A percentile compares a stretch with the other conserved stretches of the same genome.
Conservation (phyloP, 2,113 vertebrate genomes). For the Etia nguti region DNA sequence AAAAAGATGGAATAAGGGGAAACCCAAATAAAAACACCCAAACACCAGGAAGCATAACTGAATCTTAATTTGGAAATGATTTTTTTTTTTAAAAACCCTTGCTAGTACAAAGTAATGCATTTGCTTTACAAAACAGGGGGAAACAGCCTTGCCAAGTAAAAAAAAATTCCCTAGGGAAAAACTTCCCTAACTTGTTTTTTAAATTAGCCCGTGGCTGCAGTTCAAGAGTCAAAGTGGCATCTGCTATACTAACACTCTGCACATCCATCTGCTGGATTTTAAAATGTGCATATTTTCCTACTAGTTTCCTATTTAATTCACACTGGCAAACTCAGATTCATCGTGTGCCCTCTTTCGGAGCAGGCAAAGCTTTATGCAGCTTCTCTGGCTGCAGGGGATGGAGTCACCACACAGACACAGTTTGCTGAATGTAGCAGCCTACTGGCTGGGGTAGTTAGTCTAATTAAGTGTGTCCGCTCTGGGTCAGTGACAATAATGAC, state of each 20-base stretch:
- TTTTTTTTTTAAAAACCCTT: neutral
- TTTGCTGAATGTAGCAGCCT: neutral
- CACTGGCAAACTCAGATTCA: slow-evolving; percentile 3
- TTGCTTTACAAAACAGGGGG: neutral
- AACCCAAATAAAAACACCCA: neutral
- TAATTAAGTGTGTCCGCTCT: slow-evolving; percentile 34
- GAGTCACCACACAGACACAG: neutral
- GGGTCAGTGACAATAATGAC: slow-evolving; percentile 32
- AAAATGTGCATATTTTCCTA: neutral
- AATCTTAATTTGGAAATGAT: neutral
- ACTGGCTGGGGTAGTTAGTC: slow-evolving; percentile 7
- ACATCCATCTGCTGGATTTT: neutral
- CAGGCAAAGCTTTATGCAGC: neutral
- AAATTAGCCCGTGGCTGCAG: neutral
- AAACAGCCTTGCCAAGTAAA: neutral
- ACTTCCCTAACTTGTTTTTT: neutral
- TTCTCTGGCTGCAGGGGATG: neutral
- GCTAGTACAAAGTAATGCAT: neutral
- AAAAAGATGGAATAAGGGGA: neutral
- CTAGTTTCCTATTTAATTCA: neutral
- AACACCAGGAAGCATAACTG: neutral
- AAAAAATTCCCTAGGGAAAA: neutral
- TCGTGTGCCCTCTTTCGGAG: neutral
- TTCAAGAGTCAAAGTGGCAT: neutral
- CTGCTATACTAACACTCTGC: neutral